These are phyloP conservation scores for Callyntrura guangdongensis DNA, from an alignment of 2,888 invertebrate species.

Conservation along the genomic window DNA sequence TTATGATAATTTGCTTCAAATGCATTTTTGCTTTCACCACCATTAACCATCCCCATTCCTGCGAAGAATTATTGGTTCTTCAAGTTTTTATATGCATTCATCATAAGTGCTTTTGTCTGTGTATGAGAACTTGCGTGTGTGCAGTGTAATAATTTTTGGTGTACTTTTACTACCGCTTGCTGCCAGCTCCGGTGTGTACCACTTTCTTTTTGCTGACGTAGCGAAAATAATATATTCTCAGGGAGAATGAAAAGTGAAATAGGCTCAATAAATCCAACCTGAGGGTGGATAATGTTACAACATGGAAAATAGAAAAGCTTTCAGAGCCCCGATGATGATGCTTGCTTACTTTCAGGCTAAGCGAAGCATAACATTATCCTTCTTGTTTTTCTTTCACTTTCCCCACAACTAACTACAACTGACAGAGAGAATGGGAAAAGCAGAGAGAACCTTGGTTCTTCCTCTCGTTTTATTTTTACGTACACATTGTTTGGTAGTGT, in stretches of 20 bases:
- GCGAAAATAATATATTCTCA: background rate
- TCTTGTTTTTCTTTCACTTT: background rate
- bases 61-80: too few species aligned
- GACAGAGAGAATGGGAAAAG: background rate
- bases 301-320: slow-evolving; percentile 6
- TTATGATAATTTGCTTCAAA: background rate
- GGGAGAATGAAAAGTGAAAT: background rate
- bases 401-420: background rate
- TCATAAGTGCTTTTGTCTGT: too few species aligned
- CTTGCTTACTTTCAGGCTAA: slow-evolving; percentile 26
- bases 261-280: slow-evolving; percentile 65
- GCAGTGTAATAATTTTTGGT: background rate
- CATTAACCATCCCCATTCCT: background rate
- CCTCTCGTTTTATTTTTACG: background rate
- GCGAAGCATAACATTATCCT: slow-evolving; percentile 30
- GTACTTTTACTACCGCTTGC: background rate
- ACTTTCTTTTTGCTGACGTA: background rate
- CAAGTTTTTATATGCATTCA: too few species aligned
- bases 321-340: background rate
- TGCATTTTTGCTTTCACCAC: background rate
- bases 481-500: background rate
- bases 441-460: background rate
- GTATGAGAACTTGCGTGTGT: background rate
- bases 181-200: background rate
- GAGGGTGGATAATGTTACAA: slow-evolving; percentile 38